Base-by-base conservation (phyloP, 2,113 vertebrate species). In the Carollia perspicillata region DNA sequence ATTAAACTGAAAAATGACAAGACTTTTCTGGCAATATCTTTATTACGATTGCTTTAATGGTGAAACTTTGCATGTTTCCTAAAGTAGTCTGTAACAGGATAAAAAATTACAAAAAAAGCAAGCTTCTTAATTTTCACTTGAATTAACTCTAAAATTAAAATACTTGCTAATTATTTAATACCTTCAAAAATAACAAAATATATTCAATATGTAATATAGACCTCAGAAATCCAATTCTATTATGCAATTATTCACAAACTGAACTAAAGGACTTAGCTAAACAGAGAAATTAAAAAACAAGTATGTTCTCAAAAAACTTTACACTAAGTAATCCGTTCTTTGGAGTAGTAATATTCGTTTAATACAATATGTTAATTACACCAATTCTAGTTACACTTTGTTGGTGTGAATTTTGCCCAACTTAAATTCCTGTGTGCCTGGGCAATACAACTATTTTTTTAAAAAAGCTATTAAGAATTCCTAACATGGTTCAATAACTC, bases 41-140 rank as follows among this genome's bases (percentile, higher is more conserved):
- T 96, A 97, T 97, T 95, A 81, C 92, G 55, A 92, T 91, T 90
- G 55, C 26, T 84, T 97, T 93, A 97, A 91, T 95, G 92, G 84
- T 96, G 95, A 97, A 97, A 97, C 96, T 92, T 92, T 96, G 86
- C 95, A 95, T 58, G 94, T 96, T 95, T 97, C 90, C 95, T 95
- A 90, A 88, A 95, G 79, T 90, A 91, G 66, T 83, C 40, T 90
- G 9, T 89, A 97, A 96, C 60, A 97, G 65, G 78, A 95, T 96
- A 51, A 94, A 97, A 96, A 96, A 96, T 90, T 97, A 94, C 90
- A 84, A 96, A 96, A 96, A 96, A 89, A 40, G 60, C 71, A 89
- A 94, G 83, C 80, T 94, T 93, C 71, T 93, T 95, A 88, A 94
- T 93, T 92, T 89, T 94, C 88, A 94, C 81, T 91, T 96, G 72